phyloP scores from a whole-genome alignment of 2,888 invertebrate genomes.

The Cephonodes hylas region DNA sequence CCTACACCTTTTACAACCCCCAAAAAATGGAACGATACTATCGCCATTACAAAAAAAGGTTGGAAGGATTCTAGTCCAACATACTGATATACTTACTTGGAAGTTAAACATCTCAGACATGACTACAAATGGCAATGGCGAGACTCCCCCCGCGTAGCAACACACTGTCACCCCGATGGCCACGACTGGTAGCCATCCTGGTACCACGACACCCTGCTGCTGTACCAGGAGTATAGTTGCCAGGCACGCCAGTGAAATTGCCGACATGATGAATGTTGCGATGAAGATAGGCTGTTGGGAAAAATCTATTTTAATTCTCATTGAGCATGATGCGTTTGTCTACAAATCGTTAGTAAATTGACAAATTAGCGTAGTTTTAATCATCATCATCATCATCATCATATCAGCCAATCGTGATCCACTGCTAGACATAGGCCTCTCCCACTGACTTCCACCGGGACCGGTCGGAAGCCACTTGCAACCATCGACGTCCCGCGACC shows the following conservation, averaged over 20 bases:
- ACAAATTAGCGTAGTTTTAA: background rate
- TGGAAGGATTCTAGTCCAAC: no score
- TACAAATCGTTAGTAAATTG: background rate
- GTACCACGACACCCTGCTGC: conserved; percentile 25
- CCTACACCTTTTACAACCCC: no score
- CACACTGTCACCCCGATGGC: conserved; percentile 35
- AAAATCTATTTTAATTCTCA: background rate
- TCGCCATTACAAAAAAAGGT: no score
- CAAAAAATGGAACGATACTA: no score
- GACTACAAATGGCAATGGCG: conserved; percentile 46
- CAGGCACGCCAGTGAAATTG: conserved; percentile 31
- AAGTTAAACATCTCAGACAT: conserved; percentile 57
- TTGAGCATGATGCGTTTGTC: background rate
- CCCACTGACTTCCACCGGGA: no score
- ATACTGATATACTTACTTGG: conserved; percentile 36
- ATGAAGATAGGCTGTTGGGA: conserved; percentile 36
- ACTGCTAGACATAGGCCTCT: no score
- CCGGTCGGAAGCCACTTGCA: no score
- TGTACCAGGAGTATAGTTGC: conserved; percentile 34
- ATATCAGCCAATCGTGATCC: no score
- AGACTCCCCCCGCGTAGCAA: conserved; percentile 43
- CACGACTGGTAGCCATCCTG: conserved; percentile 43
- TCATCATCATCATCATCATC: no score
- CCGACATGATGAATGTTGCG: conserved; percentile 25
- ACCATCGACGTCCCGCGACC: no score